These are phyloP conservation scores for Cremastinae sp. DNA, from an alignment of 2,888 invertebrate genomes.

Conservation along the genomic window DNA sequence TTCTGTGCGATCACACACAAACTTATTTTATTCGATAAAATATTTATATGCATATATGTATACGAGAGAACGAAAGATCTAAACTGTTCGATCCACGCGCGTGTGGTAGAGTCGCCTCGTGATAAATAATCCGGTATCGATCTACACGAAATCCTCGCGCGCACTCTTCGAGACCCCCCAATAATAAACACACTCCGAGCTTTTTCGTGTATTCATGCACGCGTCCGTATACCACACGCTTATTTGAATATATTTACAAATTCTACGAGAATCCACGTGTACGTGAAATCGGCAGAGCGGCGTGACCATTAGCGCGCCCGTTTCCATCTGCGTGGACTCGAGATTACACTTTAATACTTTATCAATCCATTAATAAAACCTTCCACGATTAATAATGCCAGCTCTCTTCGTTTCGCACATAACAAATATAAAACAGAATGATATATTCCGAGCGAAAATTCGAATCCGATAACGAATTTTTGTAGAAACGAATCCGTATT, in stretches of 20 bases:
- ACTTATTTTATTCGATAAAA: too few species aligned
- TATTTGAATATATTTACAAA: conserved; percentile 8
- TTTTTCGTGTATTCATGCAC: background rate
- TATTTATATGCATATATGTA: too few species aligned
- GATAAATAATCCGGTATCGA: conserved; percentile 58
- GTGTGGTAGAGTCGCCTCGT: conserved; percentile 45
- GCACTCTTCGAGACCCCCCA: conserved; percentile 12
- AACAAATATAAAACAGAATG: background rate
- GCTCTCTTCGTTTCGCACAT: background rate
- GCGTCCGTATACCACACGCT: conserved; percentile 7
- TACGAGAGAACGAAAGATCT: conserved; percentile 31
- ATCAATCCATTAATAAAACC: conserved; percentile 43
- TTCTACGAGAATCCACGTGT: conserved; percentile 2
- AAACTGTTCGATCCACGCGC: too few species aligned
- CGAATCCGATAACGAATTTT: too few species aligned
- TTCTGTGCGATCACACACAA: background rate
- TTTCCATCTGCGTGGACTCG: conserved; percentile 29
- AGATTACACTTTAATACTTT: conserved; percentile 38
- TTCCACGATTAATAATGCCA: background rate
- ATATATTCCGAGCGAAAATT: background rate
- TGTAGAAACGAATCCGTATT: too few species aligned
- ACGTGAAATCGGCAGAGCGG: background rate
- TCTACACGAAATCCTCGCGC: conserved; percentile 40
- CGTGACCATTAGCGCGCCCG: conserved; percentile 26
- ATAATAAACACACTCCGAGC: conserved; percentile 5